Evolutionary conservation across 2,113 vertebrate genomes (phyloP).

Genomic region (Sialia sialis): DNA sequence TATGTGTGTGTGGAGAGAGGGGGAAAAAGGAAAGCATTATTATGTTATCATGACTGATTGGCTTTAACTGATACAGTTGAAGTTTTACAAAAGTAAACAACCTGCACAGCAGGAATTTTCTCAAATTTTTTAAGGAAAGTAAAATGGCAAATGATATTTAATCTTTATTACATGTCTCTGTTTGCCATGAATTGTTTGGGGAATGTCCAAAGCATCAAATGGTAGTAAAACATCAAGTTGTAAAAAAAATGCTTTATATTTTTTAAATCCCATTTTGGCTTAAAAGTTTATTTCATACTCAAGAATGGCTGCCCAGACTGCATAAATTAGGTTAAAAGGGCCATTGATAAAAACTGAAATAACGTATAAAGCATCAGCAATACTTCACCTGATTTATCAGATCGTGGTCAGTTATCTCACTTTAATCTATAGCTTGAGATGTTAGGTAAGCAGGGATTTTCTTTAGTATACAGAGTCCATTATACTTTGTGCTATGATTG

Average conservation of each 20-base stretch:
- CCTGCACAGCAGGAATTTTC: neutral
- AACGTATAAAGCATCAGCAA: neutral
- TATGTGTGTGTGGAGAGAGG: fast-evolving
- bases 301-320: neutral
- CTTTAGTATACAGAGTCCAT: neutral
- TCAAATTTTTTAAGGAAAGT: neutral
- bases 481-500: neutral
- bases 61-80: neutral
- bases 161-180: neutral
- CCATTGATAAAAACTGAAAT: neutral
- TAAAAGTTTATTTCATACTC: neutral
- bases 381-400: neutral
- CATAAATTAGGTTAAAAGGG: neutral
- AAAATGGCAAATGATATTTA: neutral
- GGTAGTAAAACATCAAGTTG: neutral
- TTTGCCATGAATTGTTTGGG: too few relatives aligned
- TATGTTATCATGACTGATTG: neutral
- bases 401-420: neutral
- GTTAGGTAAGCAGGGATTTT: neutral
- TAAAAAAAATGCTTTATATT: neutral
- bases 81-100: neutral
- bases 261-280: neutral
- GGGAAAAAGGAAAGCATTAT: neutral
- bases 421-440: neutral
- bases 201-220: neutral